A percentile compares a stretch with the other conserved stretches of the same genome.
These are phyloP conservation scores for Panagrolaimus sp. DNA, from an alignment of 1,140 invertebrate genomes.

Conservation along the genomic window DNA sequence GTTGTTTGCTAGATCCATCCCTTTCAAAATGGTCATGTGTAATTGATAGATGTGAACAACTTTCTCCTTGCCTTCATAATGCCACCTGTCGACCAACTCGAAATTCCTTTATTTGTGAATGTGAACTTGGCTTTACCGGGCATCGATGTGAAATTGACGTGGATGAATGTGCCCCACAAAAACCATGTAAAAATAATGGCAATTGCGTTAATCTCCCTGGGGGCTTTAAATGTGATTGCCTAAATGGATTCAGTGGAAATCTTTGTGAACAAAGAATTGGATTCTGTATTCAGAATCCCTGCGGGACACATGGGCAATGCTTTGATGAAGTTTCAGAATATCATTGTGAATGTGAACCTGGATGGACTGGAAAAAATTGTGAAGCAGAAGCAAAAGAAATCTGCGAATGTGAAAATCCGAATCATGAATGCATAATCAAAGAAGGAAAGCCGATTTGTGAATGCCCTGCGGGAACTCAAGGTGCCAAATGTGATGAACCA, in stretches of 20 bases:
- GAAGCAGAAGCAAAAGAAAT: neutral
- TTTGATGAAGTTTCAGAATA: neutral
- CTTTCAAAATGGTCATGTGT: constrained; percentile 17
- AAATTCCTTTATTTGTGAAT: constrained; percentile 23
- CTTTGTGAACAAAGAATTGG: constrained; percentile 24
- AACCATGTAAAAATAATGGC: constrained; percentile 22
- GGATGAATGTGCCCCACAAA: constrained; percentile 20
- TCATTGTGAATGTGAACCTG: neutral
- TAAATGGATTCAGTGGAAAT: constrained; percentile 12
- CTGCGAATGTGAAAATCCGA: constrained; percentile 4
- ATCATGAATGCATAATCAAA: neutral
- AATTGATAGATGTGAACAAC: constrained; percentile 6
- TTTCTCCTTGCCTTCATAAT: constrained; percentile 22
- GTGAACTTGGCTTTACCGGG: constrained; percentile 1
- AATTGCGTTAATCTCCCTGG: constrained; percentile 18
- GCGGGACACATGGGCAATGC: constrained; percentile 15
- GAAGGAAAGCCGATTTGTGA: neutral
- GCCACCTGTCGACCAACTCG: constrained; percentile 23
- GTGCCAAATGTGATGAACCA: neutral
- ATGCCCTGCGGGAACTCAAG: neutral
- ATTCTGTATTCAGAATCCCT: constrained; percentile 24
- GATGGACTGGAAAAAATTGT: neutral
- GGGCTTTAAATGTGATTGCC: constrained; percentile 22
- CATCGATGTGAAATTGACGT: constrained; percentile 19
- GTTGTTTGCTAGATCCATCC: constrained; percentile 18